Conservation (phyloP, 2,113 vertebrate species). For the Astur gentilis region DNA sequence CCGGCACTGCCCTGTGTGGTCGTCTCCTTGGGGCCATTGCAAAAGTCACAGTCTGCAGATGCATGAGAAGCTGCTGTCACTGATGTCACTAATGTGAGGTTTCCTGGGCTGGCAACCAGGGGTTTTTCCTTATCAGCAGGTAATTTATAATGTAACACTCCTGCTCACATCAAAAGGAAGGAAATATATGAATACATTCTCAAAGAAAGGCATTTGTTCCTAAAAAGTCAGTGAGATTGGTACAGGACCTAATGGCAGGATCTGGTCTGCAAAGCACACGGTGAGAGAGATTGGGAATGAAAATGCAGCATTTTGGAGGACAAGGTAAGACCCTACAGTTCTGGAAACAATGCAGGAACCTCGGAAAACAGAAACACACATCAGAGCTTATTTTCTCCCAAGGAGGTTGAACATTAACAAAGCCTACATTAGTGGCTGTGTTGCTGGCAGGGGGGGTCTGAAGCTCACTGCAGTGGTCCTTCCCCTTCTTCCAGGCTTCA, state of each 20-base stretch:
- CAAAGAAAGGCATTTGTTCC: background rate
- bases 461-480: background rate
- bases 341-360: background rate
- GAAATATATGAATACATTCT: background rate
- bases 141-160: background rate
- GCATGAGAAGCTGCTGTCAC: background rate
- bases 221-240: background rate
- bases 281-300: background rate
- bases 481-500: background rate
- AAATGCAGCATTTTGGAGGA: background rate
- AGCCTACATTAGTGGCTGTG: background rate
- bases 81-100: background rate
- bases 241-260: background rate
- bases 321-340: background rate
- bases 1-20: background rate
- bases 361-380: background rate
- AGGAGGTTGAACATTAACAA: background rate
- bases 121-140: background rate
- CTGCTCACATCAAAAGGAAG: background rate
- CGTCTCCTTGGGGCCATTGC: background rate
- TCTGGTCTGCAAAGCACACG: background rate
- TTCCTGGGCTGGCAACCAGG: background rate
- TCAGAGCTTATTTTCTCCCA: background rate
- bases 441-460: background rate
- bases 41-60: background rate